Evolutionary conservation across 2,888 invertebrate species (phyloP).

Genomic region (Vandiemenella viatica): DNA sequence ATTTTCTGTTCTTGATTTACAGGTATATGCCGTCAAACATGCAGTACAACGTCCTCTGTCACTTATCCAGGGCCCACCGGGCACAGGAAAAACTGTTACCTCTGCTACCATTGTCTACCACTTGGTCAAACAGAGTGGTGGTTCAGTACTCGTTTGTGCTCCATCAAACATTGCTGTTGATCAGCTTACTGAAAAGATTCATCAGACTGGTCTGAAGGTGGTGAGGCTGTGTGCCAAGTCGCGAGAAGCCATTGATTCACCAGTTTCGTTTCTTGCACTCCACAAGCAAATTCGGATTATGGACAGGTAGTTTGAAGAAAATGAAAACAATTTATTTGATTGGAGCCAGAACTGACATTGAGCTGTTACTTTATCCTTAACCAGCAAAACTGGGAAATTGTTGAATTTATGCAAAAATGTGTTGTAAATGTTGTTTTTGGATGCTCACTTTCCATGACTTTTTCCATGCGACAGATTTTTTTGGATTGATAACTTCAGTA

Average conservation of each 20-base stretch:
- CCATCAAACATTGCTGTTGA: constrained; percentile 99
- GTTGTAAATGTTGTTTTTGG: no score
- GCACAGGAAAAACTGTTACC: constrained; percentile 97
- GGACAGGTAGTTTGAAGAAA: constrained; percentile 61
- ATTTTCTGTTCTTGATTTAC: no score
- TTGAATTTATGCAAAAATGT: no score
- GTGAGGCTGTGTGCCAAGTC: constrained; percentile 95
- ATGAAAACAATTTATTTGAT: no score
- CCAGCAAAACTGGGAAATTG: no score
- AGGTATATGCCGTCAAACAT: constrained; percentile 94
- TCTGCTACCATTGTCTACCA: constrained; percentile 99
- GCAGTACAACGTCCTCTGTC: constrained; percentile 91
- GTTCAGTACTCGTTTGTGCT: constrained; percentile 87
- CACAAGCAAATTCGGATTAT: constrained; percentile 95
- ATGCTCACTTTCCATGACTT: no score
- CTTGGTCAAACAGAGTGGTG: constrained; percentile 83
- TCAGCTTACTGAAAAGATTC: constrained; percentile 97
- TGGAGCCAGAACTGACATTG: no score
- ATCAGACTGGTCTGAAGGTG: constrained; percentile 83
- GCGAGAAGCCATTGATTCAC: constrained; percentile 93
- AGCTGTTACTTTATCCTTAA: no score
- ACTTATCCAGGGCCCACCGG: constrained; percentile 93
- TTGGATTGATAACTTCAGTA: no score
- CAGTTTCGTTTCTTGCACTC: constrained; percentile 88
- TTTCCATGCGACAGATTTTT: no score